Conservation (phyloP, 2,797 vertebrate species). For the Phalloptychus januarius region DNA sequence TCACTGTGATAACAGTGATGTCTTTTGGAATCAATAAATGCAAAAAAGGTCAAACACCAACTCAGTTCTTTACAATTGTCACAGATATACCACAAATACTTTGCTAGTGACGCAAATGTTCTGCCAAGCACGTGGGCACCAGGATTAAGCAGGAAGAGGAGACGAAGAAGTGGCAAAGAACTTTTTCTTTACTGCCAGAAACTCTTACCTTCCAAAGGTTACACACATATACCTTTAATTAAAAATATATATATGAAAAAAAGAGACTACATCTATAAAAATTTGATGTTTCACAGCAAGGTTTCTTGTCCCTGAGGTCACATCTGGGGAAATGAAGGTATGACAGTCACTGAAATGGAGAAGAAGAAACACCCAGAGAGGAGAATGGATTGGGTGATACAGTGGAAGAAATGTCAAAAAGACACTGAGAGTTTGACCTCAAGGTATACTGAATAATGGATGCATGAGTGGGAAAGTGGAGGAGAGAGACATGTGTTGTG, state of each 20-base stretch:
- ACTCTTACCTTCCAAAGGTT: background rate
- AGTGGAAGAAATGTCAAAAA: conserved; percentile 56
- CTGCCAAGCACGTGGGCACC: background rate
- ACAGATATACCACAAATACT: background rate
- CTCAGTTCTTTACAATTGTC: background rate
- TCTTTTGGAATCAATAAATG: background rate
- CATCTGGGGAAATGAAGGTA: conserved; percentile 49
- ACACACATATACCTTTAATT: conserved; percentile 35
- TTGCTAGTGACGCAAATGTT: background rate
- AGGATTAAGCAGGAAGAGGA: conserved; percentile 2
- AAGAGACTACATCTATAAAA: conserved; percentile 31
- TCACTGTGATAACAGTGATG: background rate
- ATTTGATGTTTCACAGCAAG: conserved; percentile 49
- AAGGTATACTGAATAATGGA: conserved; percentile 75
- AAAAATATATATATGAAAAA: conserved; percentile 17
- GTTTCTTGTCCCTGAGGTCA: conserved; percentile 49
- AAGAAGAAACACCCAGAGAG: conserved; percentile 27
- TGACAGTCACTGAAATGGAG: conserved; percentile 50
- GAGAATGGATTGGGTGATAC: conserved; percentile 31
- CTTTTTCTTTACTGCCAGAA: conserved; percentile 7
- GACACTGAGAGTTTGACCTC: conserved; percentile 70
- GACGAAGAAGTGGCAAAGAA: conserved; percentile 9
- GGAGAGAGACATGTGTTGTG: conserved; percentile 30
- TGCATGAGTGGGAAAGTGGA: conserved; percentile 40
- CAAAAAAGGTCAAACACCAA: background rate